phyloP scores from a whole-genome alignment of 2,888 invertebrate species.

The Drosophila pseudotakahashii region DNA sequence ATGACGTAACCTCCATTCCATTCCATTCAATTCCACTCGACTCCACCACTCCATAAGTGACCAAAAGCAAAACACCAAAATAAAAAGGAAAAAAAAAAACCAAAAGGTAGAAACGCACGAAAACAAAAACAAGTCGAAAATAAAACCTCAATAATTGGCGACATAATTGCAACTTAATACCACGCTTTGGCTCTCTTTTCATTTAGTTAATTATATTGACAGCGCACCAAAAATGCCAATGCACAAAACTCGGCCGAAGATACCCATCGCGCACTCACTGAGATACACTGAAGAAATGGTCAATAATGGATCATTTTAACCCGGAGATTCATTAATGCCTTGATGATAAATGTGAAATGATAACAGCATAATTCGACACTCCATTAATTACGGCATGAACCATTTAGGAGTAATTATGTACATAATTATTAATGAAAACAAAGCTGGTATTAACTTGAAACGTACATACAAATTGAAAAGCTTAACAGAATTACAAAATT shows the following conservation, averaged over 20 bases:
- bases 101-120: conserved; percentile 35
- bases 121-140: conserved; percentile 73
- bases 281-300: conserved; percentile 23
- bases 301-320: conserved; percentile 23
- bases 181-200: conserved; percentile 76
- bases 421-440: not conserved
- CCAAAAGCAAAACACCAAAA: conserved; percentile 36
- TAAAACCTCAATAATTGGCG: conserved; percentile 78
- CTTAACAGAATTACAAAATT: not conserved
- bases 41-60: conserved; percentile 30
- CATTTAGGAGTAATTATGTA: conserved; percentile 12
- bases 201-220: conserved; percentile 78
- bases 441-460: not conserved
- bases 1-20: conserved; percentile 63
- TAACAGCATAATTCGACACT: conserved; percentile 10
- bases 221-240: conserved; percentile 59
- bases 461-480: not conserved
- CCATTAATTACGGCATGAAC: conserved; percentile 16
- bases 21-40: conserved; percentile 32
- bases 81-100: conserved; percentile 21
- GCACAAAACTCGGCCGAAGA: conserved; percentile 30
- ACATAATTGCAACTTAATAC: conserved; percentile 79
- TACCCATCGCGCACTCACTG: conserved; percentile 28
- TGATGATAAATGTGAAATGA: conserved; percentile 14
- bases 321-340: conserved; percentile 24